Base-by-base conservation (phyloP, 2,797 vertebrate genomes). In the Scomberomorus guttatus region DNA sequence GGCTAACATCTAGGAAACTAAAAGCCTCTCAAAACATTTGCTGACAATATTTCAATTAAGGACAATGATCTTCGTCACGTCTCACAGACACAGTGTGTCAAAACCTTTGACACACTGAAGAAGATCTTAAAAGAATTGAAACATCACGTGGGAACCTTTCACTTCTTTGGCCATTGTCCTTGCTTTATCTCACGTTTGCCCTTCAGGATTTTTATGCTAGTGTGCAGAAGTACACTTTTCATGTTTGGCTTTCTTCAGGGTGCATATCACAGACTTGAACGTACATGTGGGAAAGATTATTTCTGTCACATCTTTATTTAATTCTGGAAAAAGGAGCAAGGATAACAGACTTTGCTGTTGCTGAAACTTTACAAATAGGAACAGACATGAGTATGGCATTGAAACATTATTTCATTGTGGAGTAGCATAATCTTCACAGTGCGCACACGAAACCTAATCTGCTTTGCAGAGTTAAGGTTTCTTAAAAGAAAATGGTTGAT, bases 361-460 rank as follows among this genome's bases (percentile, higher is more conserved):
- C 46, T 50, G 51, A 17, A 56, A 55, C 22, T 62, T 14, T 15
- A 37, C 14, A 58, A 42, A 1, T 46, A 18, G 22, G 68, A 56
- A 50, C 46, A 0, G 4, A 22, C 4, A 46, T 9, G 51, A 51
- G 10, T 58, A 32, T 59, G 50, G 61, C 32, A 67, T 20, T 37
- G 51, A 74, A 12, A 50, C 3, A 7, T 50, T n/a, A 50, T 60
- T 42, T 32, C 24, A 25, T 14, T 17, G 9, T 6, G 29, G 15
- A 63, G n/a, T 10, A 52, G 27, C 4, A 0, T 39, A 56, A 58
- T 79, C 18, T 67, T 62, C 42, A 44, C n/a, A 20, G 6, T 62
- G 44, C 70, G 22, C 70, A 9, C 15, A 18, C n/a, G 46, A 44
- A 51, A 70, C 18, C 22, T 55, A 15, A 66, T 69, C 18, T 46